Evolutionary conservation across 2,113 vertebrate genomes (phyloP).

Genomic region (Paraplagusia blochii): DNA sequence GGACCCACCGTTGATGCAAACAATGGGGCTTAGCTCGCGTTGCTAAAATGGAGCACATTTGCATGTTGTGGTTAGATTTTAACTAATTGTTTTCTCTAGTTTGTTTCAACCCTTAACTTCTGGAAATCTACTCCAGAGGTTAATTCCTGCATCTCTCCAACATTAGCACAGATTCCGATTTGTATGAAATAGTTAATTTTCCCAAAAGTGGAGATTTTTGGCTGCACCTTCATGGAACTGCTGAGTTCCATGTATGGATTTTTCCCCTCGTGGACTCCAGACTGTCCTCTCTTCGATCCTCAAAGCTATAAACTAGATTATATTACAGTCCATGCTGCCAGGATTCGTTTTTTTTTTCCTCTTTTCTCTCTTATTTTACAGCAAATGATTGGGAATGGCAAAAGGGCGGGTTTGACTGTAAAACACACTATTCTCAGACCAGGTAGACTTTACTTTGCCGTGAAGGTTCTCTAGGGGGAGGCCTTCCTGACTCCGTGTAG

Average conservation of each 20-base stretch:
- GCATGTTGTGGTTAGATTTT: constrained; percentile 55
- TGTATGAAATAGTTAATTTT: constrained; percentile 81
- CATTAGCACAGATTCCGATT: constrained; percentile 67
- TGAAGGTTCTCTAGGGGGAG: constrained; percentile 41
- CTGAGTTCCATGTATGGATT: constrained; percentile 79
- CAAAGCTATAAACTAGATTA: constrained; percentile 79
- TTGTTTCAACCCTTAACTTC: constrained; percentile 3
- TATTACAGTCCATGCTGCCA: constrained; percentile 78
- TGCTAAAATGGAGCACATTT: constrained; percentile 63
- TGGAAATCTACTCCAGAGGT: constrained; percentile 33
- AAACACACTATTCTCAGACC: constrained; percentile 44
- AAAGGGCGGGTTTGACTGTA: constrained; percentile 16
- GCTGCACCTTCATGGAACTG: constrained; percentile 70
- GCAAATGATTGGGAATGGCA: constrained; percentile 48
- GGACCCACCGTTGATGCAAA: constrained; percentile 63
- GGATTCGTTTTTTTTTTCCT: constrained; percentile 60
- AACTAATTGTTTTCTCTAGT: constrained; percentile 54
- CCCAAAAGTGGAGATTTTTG: constrained; percentile 78
- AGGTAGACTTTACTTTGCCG: constrained; percentile 14
- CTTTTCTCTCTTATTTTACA: constrained; percentile 44
- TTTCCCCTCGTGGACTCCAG: constrained; percentile 76
- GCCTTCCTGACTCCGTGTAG: constrained; percentile 34
- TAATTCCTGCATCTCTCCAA: constrained; percentile 15
- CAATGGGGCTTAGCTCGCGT: constrained; percentile 50
- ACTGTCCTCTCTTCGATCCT: constrained; percentile 76